phyloP scores from a whole-genome alignment of 2,797 vertebrate genomes.

The Rhabdophis nuchalis region DNA sequence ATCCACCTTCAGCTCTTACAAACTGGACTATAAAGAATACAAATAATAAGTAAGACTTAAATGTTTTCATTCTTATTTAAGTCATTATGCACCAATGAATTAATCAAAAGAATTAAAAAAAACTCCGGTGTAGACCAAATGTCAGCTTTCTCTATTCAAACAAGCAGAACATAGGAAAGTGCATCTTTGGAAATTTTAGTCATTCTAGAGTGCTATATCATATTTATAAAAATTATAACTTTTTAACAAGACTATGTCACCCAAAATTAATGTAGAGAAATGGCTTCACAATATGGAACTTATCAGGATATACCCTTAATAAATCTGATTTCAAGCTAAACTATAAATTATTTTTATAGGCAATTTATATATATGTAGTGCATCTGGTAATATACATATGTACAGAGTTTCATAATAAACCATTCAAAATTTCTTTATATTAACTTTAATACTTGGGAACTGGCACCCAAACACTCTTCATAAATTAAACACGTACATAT shows the following conservation, averaged over 20 bases:
- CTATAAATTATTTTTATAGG: neutral
- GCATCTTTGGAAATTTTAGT: neutral
- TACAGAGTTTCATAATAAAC: neutral
- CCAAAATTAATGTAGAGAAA: neutral
- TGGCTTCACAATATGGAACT: neutral
- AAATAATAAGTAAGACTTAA: constrained; percentile 18
- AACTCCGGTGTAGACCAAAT: neutral
- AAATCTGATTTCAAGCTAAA: neutral
- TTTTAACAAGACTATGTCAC: neutral
- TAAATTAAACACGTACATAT: neutral
- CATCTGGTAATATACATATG: neutral
- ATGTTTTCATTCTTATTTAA: constrained; percentile 27
- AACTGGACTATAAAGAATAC: constrained; percentile 19
- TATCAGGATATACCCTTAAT: neutral
- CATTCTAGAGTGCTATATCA: neutral
- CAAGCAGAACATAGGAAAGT: constrained; percentile 29
- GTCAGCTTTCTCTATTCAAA: neutral
- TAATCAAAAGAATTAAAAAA: neutral
- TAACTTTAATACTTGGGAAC: neutral
- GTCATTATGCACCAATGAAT: neutral
- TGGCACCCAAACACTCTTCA: neutral
- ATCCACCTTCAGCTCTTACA: constrained; percentile 19
- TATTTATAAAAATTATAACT: neutral
- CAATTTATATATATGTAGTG: neutral
- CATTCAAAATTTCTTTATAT: neutral